Evolutionary conservation across 2,888 invertebrate species (phyloP).

Genomic region (Parascotia fuliginaria): DNA sequence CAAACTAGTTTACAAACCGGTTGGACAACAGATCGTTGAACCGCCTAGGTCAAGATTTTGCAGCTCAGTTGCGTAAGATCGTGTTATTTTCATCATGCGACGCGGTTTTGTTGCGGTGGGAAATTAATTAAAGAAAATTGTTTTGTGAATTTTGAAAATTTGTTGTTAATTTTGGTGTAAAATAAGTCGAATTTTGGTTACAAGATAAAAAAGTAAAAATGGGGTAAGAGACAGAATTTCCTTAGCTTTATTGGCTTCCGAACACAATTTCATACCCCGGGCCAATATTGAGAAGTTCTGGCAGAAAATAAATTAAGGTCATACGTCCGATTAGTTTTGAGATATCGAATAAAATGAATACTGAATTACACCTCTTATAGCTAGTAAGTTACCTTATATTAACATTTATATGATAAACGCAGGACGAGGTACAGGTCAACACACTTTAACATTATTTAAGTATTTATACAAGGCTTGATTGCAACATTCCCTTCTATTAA

Average conservation of each 20-base stretch:
- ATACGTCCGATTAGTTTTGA: too few relatives aligned
- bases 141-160: not conserved
- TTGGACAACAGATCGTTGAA: conserved; percentile 7
- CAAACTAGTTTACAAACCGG: conserved; percentile 1
- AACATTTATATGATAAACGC: not conserved
- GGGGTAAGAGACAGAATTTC: too few relatives aligned
- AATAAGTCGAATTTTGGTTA: too few relatives aligned
- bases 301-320: too few relatives aligned
- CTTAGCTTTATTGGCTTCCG: too few relatives aligned
- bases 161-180: too few relatives aligned
- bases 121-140: not conserved
- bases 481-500: conserved; percentile 1
- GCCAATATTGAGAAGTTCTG: too few relatives aligned
- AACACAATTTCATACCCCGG: too few relatives aligned
- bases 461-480: not conserved
- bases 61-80: conserved; percentile 1
- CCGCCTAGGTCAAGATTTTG: conserved; percentile 10
- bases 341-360: too few relatives aligned
- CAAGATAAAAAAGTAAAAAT: too few relatives aligned
- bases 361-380: not conserved
- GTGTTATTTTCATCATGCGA: not conserved
- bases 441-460: not conserved
- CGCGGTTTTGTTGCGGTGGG: not conserved
- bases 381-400: not conserved
- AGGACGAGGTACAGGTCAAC: not conserved